Evolutionary conservation across 2,888 invertebrate species (phyloP).

Genomic region (Drosophila neoperkinsi): DNA sequence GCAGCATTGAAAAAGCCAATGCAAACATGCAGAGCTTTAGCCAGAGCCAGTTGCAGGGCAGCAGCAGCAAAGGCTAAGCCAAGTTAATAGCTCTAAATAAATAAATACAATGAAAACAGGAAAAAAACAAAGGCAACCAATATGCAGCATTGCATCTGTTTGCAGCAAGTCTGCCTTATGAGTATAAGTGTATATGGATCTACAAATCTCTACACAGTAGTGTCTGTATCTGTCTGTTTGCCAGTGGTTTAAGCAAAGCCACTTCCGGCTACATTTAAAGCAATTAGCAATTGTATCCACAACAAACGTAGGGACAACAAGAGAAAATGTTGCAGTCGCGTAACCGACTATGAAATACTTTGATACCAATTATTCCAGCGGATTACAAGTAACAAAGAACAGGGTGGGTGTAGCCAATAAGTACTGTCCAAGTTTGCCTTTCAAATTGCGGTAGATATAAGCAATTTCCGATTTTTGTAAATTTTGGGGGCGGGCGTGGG

Average conservation of each 20-base stretch:
- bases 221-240: constrained; percentile 33
- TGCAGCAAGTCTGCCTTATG: constrained; percentile 28
- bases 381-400: too few species aligned
- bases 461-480: too few species aligned
- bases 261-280: constrained; percentile 74
- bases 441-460: too few species aligned
- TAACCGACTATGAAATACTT: too few species aligned
- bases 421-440: too few species aligned
- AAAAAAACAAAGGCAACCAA: constrained; percentile 52
- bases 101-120: constrained; percentile 52
- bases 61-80: constrained; percentile 33
- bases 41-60: background rate
- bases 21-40: constrained; percentile 17
- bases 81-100: constrained; percentile 66
- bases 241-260: constrained; percentile 65
- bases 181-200: background rate
- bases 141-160: constrained; percentile 47
- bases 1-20: constrained; percentile 16
- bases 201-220: background rate
- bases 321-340: too few species aligned
- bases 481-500: too few species aligned
- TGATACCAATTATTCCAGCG: too few species aligned
- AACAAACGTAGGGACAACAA: constrained; percentile 21
- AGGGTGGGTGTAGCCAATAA: too few species aligned
- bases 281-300: constrained; percentile 69